These are phyloP conservation scores for Babylonia areolata DNA, from an alignment of 1,140 invertebrate species.

Conservation along the genomic window DNA sequence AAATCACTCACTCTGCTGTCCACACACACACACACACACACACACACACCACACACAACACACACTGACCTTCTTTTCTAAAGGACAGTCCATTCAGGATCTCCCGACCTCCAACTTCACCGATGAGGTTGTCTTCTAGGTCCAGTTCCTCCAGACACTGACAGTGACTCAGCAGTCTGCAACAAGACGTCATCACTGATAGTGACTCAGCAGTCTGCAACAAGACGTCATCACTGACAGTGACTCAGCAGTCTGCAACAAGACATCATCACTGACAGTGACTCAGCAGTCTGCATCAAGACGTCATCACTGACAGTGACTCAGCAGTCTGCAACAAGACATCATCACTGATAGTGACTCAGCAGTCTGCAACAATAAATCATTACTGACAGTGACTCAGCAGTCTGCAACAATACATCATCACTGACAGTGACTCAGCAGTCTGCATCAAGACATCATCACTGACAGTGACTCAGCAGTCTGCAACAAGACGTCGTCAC, in stretches of 20 bases:
- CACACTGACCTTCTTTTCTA: constrained; percentile 66
- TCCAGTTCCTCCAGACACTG: constrained; percentile 73
- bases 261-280: constrained; percentile 57
- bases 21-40: no score
- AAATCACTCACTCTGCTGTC: neutral
- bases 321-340: no score
- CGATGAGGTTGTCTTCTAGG: constrained; percentile 74
- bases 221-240: constrained; percentile 54
- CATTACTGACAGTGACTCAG: no score
- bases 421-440: no score
- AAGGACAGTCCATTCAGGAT: constrained; percentile 69
- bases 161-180: constrained; percentile 70
- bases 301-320: neutral
- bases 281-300: constrained; percentile 67
- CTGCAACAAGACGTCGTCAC: no score
- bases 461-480: no score
- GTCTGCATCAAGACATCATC: no score
- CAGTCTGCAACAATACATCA: no score
- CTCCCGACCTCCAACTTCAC: constrained; percentile 71
- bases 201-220: constrained; percentile 70
- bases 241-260: constrained; percentile 69
- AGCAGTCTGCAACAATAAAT: no score
- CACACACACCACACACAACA: neutral
- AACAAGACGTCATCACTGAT: constrained; percentile 54
- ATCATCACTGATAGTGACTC: no score